Evolutionary conservation across 2,888 invertebrate species (phyloP), one percentile per base, ranked within the genome.

Genomic region (Ophion costatus): DNA sequence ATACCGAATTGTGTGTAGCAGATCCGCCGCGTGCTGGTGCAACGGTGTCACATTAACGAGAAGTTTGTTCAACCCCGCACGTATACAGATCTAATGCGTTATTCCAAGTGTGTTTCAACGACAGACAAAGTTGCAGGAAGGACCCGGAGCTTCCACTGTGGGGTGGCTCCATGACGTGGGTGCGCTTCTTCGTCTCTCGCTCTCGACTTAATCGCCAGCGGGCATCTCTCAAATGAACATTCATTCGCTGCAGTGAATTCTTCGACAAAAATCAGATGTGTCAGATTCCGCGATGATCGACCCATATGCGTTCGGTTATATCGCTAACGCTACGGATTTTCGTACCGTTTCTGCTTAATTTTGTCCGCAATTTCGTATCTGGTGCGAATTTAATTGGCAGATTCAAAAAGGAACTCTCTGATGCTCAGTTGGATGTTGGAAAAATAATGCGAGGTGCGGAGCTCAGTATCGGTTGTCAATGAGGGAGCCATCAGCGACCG

Each of bases 11-110:
- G 61, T 74, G 78, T 69, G 66, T 71, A 59, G 38, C 63, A 56
- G 42, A 61, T 29, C 33, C 33, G 22, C 22, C 67, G 66, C 24
- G 42, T 64, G 56, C 20, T 59, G 33, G 66, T 63, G 45, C 42
- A 59, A 51, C 63, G 71, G 45, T 77, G 71, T 73, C 69, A 51
- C 74, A 70, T 75, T 82, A 78, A 82, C 74, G 79, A 63, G 70
- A 75, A 64, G 57, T 83, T 79, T 83, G 67, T 64, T 75, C 75
- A 70, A 75, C 67, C 67, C 67, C 57, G 20, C 56, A 51, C 11
- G 51, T 79, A 70, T 63, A 57, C 67, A 66, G 22, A 71, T 20
- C 61, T 66, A 64, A 81, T 69, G 63, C 82, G 59, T 73, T 66
- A 73, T 57, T 66, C 64, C 33, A 20, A 17, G 59, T 61, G 76